Base-by-base conservation (phyloP, 2,113 vertebrate genomes). In the Oncorhynchus gorbuscha region DNA sequence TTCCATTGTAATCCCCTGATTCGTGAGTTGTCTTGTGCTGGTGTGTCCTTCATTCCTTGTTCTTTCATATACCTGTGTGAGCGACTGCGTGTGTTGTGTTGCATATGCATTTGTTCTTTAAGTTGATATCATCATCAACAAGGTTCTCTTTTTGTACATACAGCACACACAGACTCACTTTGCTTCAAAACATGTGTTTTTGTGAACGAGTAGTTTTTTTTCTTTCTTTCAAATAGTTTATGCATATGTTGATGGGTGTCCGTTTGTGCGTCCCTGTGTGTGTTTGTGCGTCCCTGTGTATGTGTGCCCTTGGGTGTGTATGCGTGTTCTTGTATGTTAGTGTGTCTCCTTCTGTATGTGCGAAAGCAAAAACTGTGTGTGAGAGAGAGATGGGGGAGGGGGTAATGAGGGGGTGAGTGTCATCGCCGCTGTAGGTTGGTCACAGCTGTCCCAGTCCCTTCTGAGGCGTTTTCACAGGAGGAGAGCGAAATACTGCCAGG, bases 371-470 rank as follows among this genome's bases (percentile, higher is more conserved):
- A 11, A 45, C 9, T 73, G 39, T 71, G 16, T 59, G 18, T 49
- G 74, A 49, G 58, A 74, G 74, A 59, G 9, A 45, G 2, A 45
- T 45, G 39, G 8, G 39, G 39, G 39, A 0, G 81, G 28, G n/a
- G n/a, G n/a, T n/a, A n/a, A n/a, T n/a, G n/a, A n/a, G 2, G 80
- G 82, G 82, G 77, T 70, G 64, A 72, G 77, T 79, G 71, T 93
- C 91, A 91, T 90, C 84, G 85, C 87, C 87, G 80, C 82, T 74
- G 86, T 86, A 90, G 90, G 86, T 91, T 87, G 93, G 90, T 89
- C 91, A 91, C 92, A 94, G 92, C 93, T 93, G 93, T 92, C 88
- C 87, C 16, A 71, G 84, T 92, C 92, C 93, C 92, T 87, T 91
- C 83, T 90, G 93, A 93, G 91, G 89, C 76, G 75, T 89, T 91